Evolutionary conservation across 92 coral and sea anemone species (phyloP), one percentile per base, ranked within the genome.

Genomic region (Zoanthus sociatus): DNA sequence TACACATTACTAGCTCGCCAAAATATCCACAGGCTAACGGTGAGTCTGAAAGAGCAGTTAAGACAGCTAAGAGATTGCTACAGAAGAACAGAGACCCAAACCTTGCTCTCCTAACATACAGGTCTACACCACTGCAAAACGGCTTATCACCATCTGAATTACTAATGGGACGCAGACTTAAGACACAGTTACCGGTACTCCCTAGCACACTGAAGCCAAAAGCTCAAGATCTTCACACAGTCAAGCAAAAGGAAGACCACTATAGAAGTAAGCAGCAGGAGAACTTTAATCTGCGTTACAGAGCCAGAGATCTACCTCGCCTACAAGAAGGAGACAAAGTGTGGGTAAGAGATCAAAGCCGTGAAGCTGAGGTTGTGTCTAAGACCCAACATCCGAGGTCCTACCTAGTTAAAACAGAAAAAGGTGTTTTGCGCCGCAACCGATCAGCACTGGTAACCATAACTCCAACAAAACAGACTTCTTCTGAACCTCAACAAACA

Each of bases 21-120:
- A 26, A 26, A 26, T 26, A 26, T 26, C 26, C 26, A 26, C 26
- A 26, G 26, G 26, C 26, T 26, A 26, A 26, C 26, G 26, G 26
- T 26, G 77, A 73, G 21, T 45, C 46, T 47, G 58, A 74, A 14
- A 74, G 78, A 26, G 26, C 26, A 26, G 26, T 26, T 10, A n/a
- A 77, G 47, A 47, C 75, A 12, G 86, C 86, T 26, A 67, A 66
- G 56, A 60, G 46, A 14, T 3, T 82, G 58, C 73, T 82, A 54
- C 44, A 30, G 44, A 64, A 82, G 77, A 82, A 82, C 37, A 33
- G 63, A 48, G 47, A 82, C 53, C 87, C 75, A 13, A 32, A 82
- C 58, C 87, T 82, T 9, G 87, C 77, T 50, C 51, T 67, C 5
- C 87, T 82, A 4, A 69, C 84, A 31, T 66, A 78, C 84, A 42